Evolutionary conservation across 2,797 vertebrate genomes (phyloP).

Genomic region (Gymnodraco acuticeps): DNA sequence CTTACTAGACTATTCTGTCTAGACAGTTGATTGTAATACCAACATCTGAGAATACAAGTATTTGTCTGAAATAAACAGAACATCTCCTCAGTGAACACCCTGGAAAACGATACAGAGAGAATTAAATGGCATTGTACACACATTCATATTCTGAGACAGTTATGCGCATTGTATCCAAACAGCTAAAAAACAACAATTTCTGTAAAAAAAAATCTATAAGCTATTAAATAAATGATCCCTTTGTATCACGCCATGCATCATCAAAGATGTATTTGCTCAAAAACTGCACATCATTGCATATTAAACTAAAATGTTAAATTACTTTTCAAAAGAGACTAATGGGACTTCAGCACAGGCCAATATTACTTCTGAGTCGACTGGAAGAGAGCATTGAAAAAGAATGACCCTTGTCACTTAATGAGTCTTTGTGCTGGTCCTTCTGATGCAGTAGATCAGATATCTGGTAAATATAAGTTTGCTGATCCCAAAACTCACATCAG

Average conservation of each 20-base stretch:
- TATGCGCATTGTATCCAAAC: neutral
- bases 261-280: neutral
- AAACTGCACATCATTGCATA: neutral
- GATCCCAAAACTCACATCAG: slow-evolving; percentile 20
- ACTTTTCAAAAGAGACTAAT: neutral
- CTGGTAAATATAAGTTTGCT: slow-evolving; percentile 25
- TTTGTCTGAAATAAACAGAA: neutral
- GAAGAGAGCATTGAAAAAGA: neutral
- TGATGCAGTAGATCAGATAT: slow-evolving; percentile 13
- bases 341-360: neutral
- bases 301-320: neutral
- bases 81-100: too few relatives aligned
- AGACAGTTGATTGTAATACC: neutral
- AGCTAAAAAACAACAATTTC: neutral
- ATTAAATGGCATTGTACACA: neutral
- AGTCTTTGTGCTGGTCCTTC: slow-evolving; percentile 2
- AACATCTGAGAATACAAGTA: neutral
- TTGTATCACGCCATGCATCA: neutral
- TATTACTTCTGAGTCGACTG: neutral
- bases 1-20: neutral
- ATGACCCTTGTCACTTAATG: neutral
- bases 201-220: neutral
- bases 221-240: neutral
- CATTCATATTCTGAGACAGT: neutral
- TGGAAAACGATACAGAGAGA: too few relatives aligned